Evolutionary conservation across 2,888 invertebrate genomes (phyloP).

Genomic region (Helleia helle): DNA sequence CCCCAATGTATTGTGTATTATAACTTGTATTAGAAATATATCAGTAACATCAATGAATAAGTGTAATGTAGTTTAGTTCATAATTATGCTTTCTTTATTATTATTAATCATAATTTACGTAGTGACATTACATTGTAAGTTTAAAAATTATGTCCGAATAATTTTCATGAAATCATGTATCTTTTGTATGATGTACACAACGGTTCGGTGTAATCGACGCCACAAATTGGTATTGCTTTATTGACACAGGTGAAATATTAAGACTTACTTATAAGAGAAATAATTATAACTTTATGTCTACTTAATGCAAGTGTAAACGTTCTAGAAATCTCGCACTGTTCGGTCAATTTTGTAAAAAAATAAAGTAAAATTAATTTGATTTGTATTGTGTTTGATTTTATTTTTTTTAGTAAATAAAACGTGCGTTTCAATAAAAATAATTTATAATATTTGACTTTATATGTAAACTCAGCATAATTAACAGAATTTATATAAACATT

Average conservation of each 20-base stretch:
- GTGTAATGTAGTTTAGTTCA: conserved; percentile 65
- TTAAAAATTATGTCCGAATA: conserved; percentile 40
- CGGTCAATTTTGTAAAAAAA: conserved; percentile 74
- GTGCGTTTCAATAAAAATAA: conserved; percentile 63
- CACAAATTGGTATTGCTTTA: conserved; percentile 53
- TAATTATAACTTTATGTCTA: conserved; percentile 71
- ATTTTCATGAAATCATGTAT: conserved; percentile 59
- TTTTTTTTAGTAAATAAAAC: conserved; percentile 39
- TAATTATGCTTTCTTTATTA: conserved; percentile 68
- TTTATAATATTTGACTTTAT: conserved; percentile 71
- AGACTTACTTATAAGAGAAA: conserved; percentile 70
- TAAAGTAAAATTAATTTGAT: conserved; percentile 67
- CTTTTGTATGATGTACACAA: conserved; percentile 57
- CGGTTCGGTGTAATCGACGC: conserved; percentile 40
- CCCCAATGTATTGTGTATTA: conserved; percentile 60
- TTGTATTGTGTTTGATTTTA: conserved; percentile 37
- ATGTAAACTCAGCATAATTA: conserved; percentile 70
- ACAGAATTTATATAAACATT: conserved; percentile 67
- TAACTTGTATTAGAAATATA: conserved; percentile 60
- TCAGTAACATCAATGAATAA: conserved; percentile 49
- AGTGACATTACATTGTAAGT: conserved; percentile 59
- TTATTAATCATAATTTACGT: conserved; percentile 68
- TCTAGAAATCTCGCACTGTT: conserved; percentile 75
- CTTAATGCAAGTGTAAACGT: conserved; percentile 74
- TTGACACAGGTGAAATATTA: conserved; percentile 63